Conservation (phyloP, 2,797 vertebrate species). For the Taeniopygia guttata region DNA sequence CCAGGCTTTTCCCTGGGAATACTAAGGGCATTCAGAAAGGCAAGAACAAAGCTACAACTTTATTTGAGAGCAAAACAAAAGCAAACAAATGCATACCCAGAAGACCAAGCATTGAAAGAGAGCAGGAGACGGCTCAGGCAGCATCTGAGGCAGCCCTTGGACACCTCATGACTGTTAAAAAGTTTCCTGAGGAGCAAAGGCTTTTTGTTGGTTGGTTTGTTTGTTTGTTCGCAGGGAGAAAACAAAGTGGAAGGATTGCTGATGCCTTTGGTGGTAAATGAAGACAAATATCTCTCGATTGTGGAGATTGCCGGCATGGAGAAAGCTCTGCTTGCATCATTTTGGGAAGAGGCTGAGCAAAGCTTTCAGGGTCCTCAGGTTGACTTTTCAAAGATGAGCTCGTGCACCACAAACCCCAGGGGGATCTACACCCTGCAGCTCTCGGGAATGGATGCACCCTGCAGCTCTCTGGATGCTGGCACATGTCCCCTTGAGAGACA, state of each 20-base stretch:
- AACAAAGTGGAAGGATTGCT: conserved; percentile 42
- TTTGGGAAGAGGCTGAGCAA: neutral
- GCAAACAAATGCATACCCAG: conserved; percentile 57
- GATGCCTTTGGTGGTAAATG: conserved; percentile 57
- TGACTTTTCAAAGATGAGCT: neutral
- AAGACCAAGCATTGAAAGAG: conserved; percentile 3
- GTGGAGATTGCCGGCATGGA: neutral
- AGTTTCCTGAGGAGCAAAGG: conserved; percentile 11
- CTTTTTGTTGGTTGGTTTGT: neutral
- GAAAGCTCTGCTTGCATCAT: neutral
- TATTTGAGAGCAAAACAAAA: conserved; percentile 46
- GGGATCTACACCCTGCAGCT: neutral
- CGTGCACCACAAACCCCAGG: neutral
- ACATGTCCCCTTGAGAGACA: neutral
- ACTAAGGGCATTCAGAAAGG: conserved; percentile 42
- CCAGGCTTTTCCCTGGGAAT: conserved; percentile 44
- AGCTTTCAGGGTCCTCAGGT: neutral
- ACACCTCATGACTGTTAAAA: conserved; percentile 56
- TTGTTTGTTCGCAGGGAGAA: conserved; percentile 25
- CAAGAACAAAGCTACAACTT: conserved; percentile 51
- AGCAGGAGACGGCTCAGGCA: neutral
- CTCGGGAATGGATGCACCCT: neutral
- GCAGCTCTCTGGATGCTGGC: neutral
- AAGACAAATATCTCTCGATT: conserved; percentile 39
- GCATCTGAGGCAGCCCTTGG: neutral